These are phyloP conservation scores for Dastarcus helophoroides DNA, from an alignment of 2,888 invertebrate genomes.

Conservation along the genomic window DNA sequence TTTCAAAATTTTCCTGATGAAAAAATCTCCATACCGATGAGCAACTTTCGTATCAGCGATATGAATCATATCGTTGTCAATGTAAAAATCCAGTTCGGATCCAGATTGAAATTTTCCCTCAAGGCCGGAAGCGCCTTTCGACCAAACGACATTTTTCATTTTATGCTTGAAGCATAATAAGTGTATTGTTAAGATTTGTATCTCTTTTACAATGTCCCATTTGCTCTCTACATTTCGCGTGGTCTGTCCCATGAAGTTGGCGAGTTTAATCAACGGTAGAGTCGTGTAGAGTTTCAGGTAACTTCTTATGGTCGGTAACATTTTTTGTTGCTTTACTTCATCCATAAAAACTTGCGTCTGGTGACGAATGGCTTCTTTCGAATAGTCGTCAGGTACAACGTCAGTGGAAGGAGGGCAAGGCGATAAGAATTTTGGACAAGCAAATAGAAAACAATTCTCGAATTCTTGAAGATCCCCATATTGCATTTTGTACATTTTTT, in stretches of 20 bases:
- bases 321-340: constrained; percentile 93
- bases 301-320: constrained; percentile 87
- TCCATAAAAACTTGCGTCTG: constrained; percentile 91
- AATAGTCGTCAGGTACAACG: constrained; percentile 62
- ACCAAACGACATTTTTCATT: constrained; percentile 98
- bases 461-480: constrained; percentile 84
- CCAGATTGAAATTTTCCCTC: constrained; percentile 97
- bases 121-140: constrained; percentile 78
- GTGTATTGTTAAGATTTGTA: constrained; percentile 75
- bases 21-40: constrained; percentile 96
- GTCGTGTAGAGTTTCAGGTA: constrained; percentile 97
- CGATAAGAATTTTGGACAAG: constrained; percentile 94
- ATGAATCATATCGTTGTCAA: constrained; percentile 98
- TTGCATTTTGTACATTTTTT: constrained; percentile 97
- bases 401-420: constrained; percentile 82
- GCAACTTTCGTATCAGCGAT: constrained; percentile 99
- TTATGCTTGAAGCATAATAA: constrained; percentile 97
- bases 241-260: constrained; percentile 77
- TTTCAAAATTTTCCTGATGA: constrained; percentile 95
- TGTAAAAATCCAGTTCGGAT: constrained; percentile 99
- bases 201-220: constrained; percentile 64
- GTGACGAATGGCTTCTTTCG: constrained; percentile 78
- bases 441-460: constrained; percentile 83
- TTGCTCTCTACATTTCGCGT: constrained; percentile 38
- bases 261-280: constrained; percentile 83